Evolutionary conservation across 2,797 vertebrate genomes (phyloP).

Genomic region (Pampus argenteus): DNA sequence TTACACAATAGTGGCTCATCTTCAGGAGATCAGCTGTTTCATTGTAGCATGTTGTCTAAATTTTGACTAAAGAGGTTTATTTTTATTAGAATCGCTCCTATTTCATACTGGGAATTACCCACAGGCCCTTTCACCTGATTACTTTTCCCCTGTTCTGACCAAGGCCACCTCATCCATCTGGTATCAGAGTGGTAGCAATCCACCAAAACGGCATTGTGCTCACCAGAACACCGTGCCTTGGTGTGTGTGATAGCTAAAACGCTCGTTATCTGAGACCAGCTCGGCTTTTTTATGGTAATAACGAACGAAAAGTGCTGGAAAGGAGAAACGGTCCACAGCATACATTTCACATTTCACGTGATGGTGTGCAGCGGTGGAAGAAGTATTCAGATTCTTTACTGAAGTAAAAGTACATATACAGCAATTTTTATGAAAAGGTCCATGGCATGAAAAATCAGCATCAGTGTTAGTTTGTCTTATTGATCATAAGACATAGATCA

Average conservation of each 20-base stretch:
- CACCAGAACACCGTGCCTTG: slow-evolving; percentile 57
- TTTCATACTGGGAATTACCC: slow-evolving; percentile 2
- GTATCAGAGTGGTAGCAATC: slow-evolving; percentile 56
- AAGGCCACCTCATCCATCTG: slow-evolving; percentile 62
- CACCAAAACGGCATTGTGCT: slow-evolving; percentile 38
- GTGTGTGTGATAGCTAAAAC: slow-evolving; percentile 55
- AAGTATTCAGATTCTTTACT: no score
- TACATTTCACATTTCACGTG: not conserved
- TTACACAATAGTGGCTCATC: not conserved
- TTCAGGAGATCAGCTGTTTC: not conserved
- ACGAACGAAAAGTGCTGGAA: slow-evolving; percentile 24
- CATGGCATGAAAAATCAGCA: no score
- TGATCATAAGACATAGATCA: no score
- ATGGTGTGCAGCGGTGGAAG: not conserved
- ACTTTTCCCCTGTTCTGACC: slow-evolving; percentile 55
- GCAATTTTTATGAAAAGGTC: not conserved
- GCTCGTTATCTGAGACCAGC: slow-evolving; percentile 52
- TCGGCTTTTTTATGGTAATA: slow-evolving; percentile 13
- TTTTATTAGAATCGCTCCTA: not conserved
- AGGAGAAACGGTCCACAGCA: not conserved
- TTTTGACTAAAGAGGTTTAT: no score
- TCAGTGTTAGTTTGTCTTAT: no score
- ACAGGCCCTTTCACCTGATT: slow-evolving; percentile 61
- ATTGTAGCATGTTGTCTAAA: no score
- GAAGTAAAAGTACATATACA: no score